Percentiles rank a stretch among this genome's conserved stretches.
phyloP scores from a whole-genome alignment of 2,888 invertebrate species.

The Clostera curtula region DNA sequence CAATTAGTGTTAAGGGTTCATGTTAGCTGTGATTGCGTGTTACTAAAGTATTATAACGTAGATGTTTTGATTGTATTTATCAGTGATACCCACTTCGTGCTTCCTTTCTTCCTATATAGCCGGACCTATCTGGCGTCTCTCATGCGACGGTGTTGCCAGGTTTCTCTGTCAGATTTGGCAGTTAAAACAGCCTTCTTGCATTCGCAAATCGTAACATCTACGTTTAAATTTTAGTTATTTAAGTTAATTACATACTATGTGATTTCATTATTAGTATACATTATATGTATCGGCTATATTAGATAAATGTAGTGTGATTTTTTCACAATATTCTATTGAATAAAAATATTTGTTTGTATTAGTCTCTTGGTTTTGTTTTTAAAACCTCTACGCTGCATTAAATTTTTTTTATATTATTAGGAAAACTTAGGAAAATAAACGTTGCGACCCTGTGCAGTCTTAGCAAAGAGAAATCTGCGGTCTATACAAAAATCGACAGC shows the following conservation, averaged over 20 bases:
- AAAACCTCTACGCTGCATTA: too few species aligned
- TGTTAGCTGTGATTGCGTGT: conserved; percentile 1
- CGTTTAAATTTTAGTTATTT: neutral
- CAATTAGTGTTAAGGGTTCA: neutral
- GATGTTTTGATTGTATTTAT: too few species aligned
- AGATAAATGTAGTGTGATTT: conserved; percentile 19
- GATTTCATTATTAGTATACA: conserved; percentile 26
- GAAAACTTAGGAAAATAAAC: too few species aligned
- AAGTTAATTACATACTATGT: conserved; percentile 19
- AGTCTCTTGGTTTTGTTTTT: conserved; percentile 16
- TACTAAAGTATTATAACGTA: neutral
- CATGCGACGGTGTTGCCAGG: too few species aligned
- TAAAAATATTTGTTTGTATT: conserved; percentile 23
- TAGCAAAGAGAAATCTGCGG: too few species aligned
- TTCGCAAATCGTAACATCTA: conserved; percentile 4
- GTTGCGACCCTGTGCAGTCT: too few species aligned
- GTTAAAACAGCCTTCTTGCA: neutral
- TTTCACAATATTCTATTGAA: conserved; percentile 16
- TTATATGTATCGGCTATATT: conserved; percentile 23
- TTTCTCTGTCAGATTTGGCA: too few species aligned
- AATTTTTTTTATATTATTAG: too few species aligned
- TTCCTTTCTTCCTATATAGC: too few species aligned
- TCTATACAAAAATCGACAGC: too few species aligned
- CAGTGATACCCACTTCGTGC: too few species aligned
- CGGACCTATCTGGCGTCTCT: too few species aligned